Evolutionary conservation across 2,113 vertebrate species (phyloP), one percentile per base, ranked within the genome.

Genomic region (Ailurus styani): DNA sequence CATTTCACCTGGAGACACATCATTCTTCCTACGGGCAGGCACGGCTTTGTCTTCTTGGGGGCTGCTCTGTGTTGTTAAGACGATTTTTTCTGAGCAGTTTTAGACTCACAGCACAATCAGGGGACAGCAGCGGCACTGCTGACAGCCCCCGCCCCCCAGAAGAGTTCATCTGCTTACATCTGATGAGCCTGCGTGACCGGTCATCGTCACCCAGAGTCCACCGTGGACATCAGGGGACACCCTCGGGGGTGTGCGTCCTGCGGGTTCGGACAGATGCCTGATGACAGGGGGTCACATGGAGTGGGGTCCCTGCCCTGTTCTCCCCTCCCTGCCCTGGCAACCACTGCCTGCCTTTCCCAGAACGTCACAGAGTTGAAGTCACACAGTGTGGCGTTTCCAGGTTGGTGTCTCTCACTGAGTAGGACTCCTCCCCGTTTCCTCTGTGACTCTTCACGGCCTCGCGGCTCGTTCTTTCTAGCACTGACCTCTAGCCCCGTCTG

Each of bases 231-330:
- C 52, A 27, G 70, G 79, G 23, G 14, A 9, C 79, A 7, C 79
- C 27, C 78, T 14, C 4, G 2, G 79, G 2, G n/a, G 7, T 10
- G 52, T 3, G 7, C 7, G 0, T 37, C 5, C n/a, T 27, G n/a
- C 5, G 21, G 60, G 60, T 29, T 62, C 12, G 10, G 57, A 60
- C 57, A 31, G 27, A 62, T 0, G 60, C 27, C 0, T 62, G 60
- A 31, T 14, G 12, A 62, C 5, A n/a, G n/a, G n/a, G n/a, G n/a
- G n/a, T n/a, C n/a, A 34, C 15, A 0, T 6, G 6, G 50, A 8
- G 40, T 21, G 6, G 17, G 42, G 6, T 45, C 40, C 18, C 50
- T 37, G 34, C 50, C 11, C 50, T 52, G 11, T 25, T 3, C 78
- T 25, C 23, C 34, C 52, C 34, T 25, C 20, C 78, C 21, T 5